Evolutionary conservation across 2,888 invertebrate genomes (phyloP).

Genomic region (Periphyllus acericola): DNA sequence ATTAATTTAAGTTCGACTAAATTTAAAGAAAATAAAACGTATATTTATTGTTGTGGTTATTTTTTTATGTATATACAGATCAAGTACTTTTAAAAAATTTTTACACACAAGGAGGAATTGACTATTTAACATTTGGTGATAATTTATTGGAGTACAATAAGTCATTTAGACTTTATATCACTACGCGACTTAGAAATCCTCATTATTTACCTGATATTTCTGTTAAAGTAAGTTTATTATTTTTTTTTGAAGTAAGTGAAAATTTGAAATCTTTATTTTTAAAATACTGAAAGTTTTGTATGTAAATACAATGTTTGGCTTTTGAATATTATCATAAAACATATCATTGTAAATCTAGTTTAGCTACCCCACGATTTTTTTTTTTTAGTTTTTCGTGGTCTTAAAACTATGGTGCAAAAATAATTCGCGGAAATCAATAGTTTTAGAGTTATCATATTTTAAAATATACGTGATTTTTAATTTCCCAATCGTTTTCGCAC

Average conservation of each 20-base stretch:
- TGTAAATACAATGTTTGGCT: background rate
- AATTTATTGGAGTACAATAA: slow-evolving; percentile 84
- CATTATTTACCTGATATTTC: slow-evolving; percentile 92
- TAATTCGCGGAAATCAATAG: no score
- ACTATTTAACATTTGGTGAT: slow-evolving; percentile 86
- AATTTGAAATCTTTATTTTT: background rate
- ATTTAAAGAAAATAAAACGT: no score
- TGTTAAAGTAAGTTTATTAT: slow-evolving; percentile 76
- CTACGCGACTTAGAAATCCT: slow-evolving; percentile 88
- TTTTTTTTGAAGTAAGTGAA: background rate
- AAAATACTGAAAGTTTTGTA: background rate
- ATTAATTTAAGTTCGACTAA: background rate
- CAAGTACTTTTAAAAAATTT: slow-evolving; percentile 84
- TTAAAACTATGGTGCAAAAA: no score
- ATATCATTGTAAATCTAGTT: no score
- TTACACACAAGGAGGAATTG: slow-evolving; percentile 79
- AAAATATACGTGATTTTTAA: no score
- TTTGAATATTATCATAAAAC: background rate
- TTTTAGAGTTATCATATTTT: no score
- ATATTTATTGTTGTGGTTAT: no score
- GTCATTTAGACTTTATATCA: slow-evolving; percentile 89
- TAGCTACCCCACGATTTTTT: no score
- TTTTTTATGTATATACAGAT: slow-evolving; percentile 70
- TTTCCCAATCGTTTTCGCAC: no score
- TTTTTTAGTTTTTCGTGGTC: no score